Percentiles rank a stretch among this genome's conserved stretches.
Conservation (phyloP, 2,113 vertebrate species). For the Lasiurus borealis region DNA sequence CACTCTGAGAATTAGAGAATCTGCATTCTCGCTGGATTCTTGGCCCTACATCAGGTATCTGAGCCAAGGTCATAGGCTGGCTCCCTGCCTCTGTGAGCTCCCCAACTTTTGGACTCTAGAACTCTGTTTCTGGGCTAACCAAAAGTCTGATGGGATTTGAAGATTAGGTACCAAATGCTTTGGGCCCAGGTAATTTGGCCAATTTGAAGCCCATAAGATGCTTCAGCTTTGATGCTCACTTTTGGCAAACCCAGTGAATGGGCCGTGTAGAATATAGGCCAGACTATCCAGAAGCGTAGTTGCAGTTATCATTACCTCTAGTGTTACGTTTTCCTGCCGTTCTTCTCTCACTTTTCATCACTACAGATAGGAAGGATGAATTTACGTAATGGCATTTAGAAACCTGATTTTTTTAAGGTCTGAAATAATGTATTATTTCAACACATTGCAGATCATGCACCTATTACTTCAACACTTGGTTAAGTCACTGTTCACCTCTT, state of each 20-base stretch:
- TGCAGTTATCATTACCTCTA: neutral
- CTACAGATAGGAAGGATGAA: slow-evolving; percentile 3
- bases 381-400: neutral
- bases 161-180: neutral
- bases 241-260: neutral
- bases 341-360: neutral
- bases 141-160: neutral
- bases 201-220: neutral
- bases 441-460: neutral
- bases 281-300: neutral
- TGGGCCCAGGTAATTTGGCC: neutral
- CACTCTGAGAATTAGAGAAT: neutral
- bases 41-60: neutral
- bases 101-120: neutral
- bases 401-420: neutral
- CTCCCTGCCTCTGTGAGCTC: neutral
- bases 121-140: neutral
- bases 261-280: neutral
- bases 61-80: neutral
- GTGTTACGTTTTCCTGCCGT: neutral
- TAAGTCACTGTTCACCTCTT: neutral
- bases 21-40: neutral
- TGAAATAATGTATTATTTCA: slow-evolving; percentile 57
- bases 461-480: neutral
- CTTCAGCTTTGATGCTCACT: slow-evolving; percentile 34